Evolutionary conservation across 2,113 vertebrate species (phyloP).

Genomic region (Heterotilapia buettikoferi): DNA sequence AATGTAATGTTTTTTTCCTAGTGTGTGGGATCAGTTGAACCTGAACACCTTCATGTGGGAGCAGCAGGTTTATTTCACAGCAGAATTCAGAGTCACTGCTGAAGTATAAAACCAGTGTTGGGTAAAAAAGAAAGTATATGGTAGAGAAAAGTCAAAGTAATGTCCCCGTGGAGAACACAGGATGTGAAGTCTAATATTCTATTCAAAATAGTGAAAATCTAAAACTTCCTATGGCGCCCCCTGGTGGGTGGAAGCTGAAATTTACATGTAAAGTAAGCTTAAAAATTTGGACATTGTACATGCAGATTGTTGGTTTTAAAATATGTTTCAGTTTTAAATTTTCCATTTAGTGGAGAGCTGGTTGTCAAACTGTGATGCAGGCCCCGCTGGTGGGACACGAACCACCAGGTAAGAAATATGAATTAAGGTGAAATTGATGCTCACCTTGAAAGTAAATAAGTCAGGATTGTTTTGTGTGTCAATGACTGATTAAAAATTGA

Average conservation of each 20-base stretch:
- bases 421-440: rapidly evolving
- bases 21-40: not conserved
- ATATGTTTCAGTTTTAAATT: not conserved
- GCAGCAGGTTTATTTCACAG: not conserved
- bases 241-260: not conserved
- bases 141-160: not conserved
- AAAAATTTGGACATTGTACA: not conserved
- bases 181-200: not conserved
- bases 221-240: not conserved
- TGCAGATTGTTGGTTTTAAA: not conserved
- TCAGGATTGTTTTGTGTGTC: rapidly evolving
- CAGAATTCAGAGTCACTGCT: not conserved
- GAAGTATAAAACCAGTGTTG: not conserved
- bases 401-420: not conserved
- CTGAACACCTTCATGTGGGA: too few species aligned
- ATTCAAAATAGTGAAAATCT: not conserved
- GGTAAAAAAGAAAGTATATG: not conserved
- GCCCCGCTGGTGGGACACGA: rapidly evolving
- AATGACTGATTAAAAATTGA: not conserved
- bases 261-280: not conserved
- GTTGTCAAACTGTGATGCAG: not conserved
- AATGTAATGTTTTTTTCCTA: rapidly evolving
- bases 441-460: not conserved
- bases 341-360: rapidly evolving
- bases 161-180: not conserved